A percentile compares a stretch with the other conserved stretches of the same genome.
These are phyloP conservation scores for Harpegnathos saltator DNA, from an alignment of 1,140 invertebrate genomes.

Conservation along the genomic window DNA sequence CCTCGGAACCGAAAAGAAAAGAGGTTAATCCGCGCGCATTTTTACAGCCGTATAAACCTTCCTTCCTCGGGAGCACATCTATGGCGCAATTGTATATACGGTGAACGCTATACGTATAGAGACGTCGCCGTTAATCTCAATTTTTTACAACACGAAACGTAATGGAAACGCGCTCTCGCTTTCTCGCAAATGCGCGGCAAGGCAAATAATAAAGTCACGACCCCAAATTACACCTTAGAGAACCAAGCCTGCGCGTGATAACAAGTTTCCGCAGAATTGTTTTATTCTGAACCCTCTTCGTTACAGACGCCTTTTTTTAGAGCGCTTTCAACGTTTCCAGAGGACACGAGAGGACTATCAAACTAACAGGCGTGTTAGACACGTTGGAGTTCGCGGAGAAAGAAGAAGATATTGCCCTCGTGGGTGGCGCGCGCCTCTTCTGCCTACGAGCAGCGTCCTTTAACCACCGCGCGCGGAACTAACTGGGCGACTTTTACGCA, in stretches of 20 bases:
- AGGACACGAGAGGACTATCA: conserved; percentile 4
- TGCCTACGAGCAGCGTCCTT: conserved; percentile 38
- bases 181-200: not conserved
- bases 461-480: conserved; percentile 23
- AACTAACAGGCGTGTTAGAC: conserved; percentile 39
- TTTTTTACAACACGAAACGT: too few species aligned
- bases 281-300: not conserved
- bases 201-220: not conserved
- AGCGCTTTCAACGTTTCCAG: not conserved
- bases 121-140: too few species aligned
- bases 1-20: too few species aligned
- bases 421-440: not conserved
- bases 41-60: too few species aligned
- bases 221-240: too few species aligned
- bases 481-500: conserved; percentile 37
- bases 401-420: conserved; percentile 31
- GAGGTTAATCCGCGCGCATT: too few species aligned
- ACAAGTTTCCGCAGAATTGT: not conserved
- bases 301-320: not conserved
- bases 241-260: too few species aligned
- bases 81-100: too few species aligned
- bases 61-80: too few species aligned
- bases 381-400: not conserved
- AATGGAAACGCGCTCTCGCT: not conserved
- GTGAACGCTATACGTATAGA: too few species aligned